Base-by-base conservation (phyloP, 2,888 invertebrate genomes). In the Xylota sylvarum region DNA sequence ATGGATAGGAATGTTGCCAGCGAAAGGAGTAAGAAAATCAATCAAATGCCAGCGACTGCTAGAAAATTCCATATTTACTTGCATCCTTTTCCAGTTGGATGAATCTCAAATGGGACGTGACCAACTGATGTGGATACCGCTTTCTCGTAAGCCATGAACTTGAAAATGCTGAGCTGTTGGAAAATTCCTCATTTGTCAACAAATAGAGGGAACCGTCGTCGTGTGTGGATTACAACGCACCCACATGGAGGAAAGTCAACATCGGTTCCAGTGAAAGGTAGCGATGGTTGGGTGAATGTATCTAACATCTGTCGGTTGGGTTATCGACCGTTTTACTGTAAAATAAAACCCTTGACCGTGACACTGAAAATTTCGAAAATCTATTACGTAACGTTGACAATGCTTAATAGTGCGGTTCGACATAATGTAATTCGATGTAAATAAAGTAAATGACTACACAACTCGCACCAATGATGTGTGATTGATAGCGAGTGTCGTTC, bases 51-150 rank as follows among this genome's bases (percentile, higher is more conserved):
- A 35, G 14, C 6, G 17, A 27, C n/a, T 10, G 56, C 35, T 50
- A 40, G 35, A 30, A 56, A 67, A 12, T 37, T n/a, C 14, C 37
- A 62, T 37, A 48, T 27, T 35, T 62, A 62, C 55, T 30, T n/a
- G 56, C 48, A 67, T 50, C 40, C n/a, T 14, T 65, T 64, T 77
- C 65, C 72, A 27, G 40, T 40, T 76, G 76, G 62, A 19, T 72
- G 52, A 52, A 65, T 32, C 43, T 55, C 65, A 80, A 85, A 67
- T 81, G 76, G 43, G 50, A 77, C 80, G 65, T 85, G 76, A 85
- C 84, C 84, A 70, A 74, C 56, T 64, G 69, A 55, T 62, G 64
- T 62, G 69, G 62, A 56, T 62, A 62, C 78, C 62, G 37, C 48
- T 37, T 60, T 35, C 48, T 60, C 43, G 35, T 27, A 10, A 32